Evolutionary conservation across 2,113 vertebrate genomes (phyloP), one percentile per base, ranked within the genome.

Genomic region (Ptychochromis oligacanthus): DNA sequence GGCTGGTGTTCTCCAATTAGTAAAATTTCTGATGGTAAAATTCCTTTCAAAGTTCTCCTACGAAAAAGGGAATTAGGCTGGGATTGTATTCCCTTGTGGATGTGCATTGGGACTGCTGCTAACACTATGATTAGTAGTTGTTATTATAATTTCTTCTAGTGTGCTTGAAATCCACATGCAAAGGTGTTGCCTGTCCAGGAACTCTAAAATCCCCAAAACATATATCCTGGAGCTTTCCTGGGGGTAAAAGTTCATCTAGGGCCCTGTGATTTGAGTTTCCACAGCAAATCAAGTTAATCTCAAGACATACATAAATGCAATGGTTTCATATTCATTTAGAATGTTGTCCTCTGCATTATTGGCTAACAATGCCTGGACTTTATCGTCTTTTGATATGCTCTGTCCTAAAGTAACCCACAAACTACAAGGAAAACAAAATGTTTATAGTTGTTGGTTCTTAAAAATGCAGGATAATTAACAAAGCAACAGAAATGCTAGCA

Each of bases 401-500:
- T 14, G 26, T 18, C 3, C 40, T 70, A 70, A 20, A 28, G 40
- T 70, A 49, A 0, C 15, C 64, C 40, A 70, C 17, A 67, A 67
- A 49, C 40, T 49, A 46, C 40, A 49, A n/a, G 64, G 15, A 67
- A 67, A 67, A 67, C 22, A 46, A 67, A 67, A 67, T 46, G 0
- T 46, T 46, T 67, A 2, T 14, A 0, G 1, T 67, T 12, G 10
- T 17, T 0, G n/a, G 38, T n/a, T 38, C n/a, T 65, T 65, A 43
- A 22, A 65, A 43, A 43, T 43, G 40, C 46, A 52, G 65, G 26
- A 31, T 5, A 31, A 18, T 18, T 31, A n/a, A 20, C 12, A 72
- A 52, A 31, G 43, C 43, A 52, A 24, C 43, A 52, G 43, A 26
- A 52, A 18, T 22, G 26, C 43, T 0, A 31, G 43, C 0, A 20